Base-by-base conservation (phyloP, 2,888 invertebrate genomes). In the Gisinianus flammeolus region DNA sequence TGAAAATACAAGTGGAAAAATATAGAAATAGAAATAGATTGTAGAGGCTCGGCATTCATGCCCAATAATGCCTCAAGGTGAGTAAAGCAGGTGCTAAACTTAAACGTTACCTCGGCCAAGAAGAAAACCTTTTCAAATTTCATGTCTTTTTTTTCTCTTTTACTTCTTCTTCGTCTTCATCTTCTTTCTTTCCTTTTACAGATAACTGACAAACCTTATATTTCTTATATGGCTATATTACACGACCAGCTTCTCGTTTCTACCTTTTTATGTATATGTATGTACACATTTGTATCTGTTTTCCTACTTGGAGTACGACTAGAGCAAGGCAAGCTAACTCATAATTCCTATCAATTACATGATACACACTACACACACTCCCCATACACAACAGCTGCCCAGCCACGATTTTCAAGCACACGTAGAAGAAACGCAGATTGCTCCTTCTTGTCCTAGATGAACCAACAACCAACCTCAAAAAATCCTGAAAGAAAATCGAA, bases 61-160 rank as follows among this genome's bases (percentile, higher is more conserved):
- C 44, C 44, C 44, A 44, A 44, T 44, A 44, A 58, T 58, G 58
- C 22, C 58, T n/a, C 58, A 58, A 58, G 58, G 58, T 58, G 58
- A 58, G 22, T 58, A 24, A n/a, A 58, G 58, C 58, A 58, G 58
- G 58, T 58, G 58, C 58, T 12, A 58, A 58, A 58, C 58, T 58
- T 44, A 44, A 44, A 44, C 44, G 2, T 44, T 44, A 44, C 44
- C 44, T 44, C 44, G 44, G 44, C 44, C 19, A 44, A 44, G 44
- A 44, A 44, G 44, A 19, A 44, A 44, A 44, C 44, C 44, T 44
- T 44, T 44, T 44, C 44, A 44, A 44, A 44, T 44, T 16, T 44
- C 19, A 44, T 44, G 19, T 44, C 19, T 44, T 19, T 44, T 44
- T 19, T 44, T 44, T 44, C 44, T 44, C 19, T 44, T 16, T 44